phyloP scores from a whole-genome alignment of 2,113 vertebrate species.

The Microtus montanus region DNA sequence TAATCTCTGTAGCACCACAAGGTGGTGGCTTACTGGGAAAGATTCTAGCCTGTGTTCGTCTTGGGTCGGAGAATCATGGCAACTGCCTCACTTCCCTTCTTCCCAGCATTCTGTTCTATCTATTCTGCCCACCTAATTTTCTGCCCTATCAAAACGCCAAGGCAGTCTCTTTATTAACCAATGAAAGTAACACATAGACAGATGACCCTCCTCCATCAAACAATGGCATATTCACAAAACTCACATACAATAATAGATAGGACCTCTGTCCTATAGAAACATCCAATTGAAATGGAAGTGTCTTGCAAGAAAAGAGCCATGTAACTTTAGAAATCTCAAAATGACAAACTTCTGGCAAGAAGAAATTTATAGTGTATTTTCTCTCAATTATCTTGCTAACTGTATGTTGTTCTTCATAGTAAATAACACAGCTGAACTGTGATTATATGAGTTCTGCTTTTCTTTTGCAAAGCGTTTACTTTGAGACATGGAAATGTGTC shows the following conservation, averaged over 20 bases:
- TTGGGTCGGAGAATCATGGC: no score
- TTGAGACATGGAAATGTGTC: constrained; percentile 67
- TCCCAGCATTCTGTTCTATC: no score
- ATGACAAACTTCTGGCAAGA: neutral
- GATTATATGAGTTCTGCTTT: neutral
- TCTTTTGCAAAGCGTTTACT: constrained; percentile 83
- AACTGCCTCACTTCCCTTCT: no score
- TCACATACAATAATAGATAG: neutral
- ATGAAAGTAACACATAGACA: no score
- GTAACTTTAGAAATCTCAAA: neutral
- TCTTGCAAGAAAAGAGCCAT: neutral
- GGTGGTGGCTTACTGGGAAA: no score
- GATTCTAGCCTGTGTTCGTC: no score
- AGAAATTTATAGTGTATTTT: neutral
- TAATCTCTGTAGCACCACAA: no score
- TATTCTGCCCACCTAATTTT: no score
- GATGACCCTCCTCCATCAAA: neutral
- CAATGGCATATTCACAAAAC: neutral
- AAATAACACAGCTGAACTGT: neutral
- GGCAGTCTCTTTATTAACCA: no score
- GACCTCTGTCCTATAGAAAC: neutral
- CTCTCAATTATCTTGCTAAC: neutral
- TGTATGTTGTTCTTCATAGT: neutral
- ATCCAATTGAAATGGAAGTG: neutral
- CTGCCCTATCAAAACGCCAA: no score